A percentile compares a stretch with the other conserved stretches of the same genome.
Evolutionary conservation across 2,797 vertebrate genomes (phyloP).

Genomic region (Propithecus perrieri): DNA sequence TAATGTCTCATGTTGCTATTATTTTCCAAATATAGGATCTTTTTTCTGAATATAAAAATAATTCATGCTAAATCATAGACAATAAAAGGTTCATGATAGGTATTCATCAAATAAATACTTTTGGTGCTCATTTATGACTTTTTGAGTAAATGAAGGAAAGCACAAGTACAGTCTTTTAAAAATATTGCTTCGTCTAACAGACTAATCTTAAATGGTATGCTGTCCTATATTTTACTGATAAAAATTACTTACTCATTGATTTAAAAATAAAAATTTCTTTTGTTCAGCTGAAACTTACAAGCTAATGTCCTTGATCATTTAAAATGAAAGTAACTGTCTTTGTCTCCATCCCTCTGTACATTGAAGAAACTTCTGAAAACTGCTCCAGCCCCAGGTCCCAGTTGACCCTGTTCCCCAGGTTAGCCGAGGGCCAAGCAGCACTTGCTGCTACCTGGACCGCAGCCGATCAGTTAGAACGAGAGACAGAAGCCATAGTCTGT

Average conservation of each 20-base stretch:
- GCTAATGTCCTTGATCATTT: not conserved
- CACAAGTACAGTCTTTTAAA: not conserved
- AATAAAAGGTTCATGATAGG: not conserved
- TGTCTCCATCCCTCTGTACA: not conserved
- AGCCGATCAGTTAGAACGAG: not conserved
- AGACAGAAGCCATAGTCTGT: accelerated
- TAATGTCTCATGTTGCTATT: not conserved
- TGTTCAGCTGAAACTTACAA: not conserved
- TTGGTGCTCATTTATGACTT: not conserved
- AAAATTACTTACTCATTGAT: not conserved
- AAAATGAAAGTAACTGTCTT: not conserved
- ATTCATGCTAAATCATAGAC: not conserved
- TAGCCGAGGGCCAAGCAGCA: accelerated
- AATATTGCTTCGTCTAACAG: not conserved
- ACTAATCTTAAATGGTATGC: not conserved
- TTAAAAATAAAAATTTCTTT: not conserved
- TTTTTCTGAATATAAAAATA: not conserved
- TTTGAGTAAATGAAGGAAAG: not conserved
- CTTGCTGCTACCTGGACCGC: not conserved
- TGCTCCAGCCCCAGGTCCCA: not conserved
- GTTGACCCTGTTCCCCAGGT: not conserved
- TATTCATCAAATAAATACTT: not conserved
- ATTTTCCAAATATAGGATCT: not conserved
- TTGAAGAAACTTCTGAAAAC: not conserved
- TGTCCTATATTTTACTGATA: not conserved